Conservation (phyloP, 2,113 vertebrate genomes). For the Carassius gibelio region DNA sequence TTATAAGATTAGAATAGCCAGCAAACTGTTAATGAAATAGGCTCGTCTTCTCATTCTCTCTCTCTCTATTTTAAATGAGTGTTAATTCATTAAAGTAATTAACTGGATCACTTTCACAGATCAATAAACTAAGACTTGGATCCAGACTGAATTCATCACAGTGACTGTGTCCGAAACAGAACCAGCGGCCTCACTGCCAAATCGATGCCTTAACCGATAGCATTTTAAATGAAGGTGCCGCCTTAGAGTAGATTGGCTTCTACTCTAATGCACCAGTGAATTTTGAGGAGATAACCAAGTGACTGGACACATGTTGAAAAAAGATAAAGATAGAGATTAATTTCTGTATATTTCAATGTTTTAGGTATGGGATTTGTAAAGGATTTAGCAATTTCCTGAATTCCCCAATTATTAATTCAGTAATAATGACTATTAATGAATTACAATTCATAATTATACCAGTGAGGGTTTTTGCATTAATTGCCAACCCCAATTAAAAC, state of each 20-base stretch:
- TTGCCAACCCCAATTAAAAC: too few relatives aligned
- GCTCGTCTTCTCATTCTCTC: background rate
- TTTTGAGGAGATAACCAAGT: background rate
- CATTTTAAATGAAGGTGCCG: background rate
- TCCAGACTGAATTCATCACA: conserved; percentile 12
- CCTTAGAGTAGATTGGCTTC: background rate
- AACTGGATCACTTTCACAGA: conserved; percentile 20
- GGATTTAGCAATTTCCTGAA: background rate
- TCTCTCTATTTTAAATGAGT: background rate
- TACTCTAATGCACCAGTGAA: background rate
- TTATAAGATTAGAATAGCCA: background rate
- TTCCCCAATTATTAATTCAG: background rate
- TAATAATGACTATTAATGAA: too few relatives aligned
- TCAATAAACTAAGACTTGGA: conserved; percentile 4
- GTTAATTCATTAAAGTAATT: conserved; percentile 11
- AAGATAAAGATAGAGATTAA: too few relatives aligned
- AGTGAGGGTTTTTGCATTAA: too few relatives aligned
- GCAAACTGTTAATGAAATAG: background rate
- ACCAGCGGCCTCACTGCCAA: background rate
- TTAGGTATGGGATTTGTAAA: background rate
- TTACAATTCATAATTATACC: too few relatives aligned
- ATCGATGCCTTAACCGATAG: background rate
- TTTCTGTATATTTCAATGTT: too few relatives aligned
- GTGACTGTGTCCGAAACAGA: background rate
- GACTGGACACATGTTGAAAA: too few relatives aligned